Base-by-base conservation (phyloP, 2,888 invertebrate species). In the Caradrina clavipalpis region DNA sequence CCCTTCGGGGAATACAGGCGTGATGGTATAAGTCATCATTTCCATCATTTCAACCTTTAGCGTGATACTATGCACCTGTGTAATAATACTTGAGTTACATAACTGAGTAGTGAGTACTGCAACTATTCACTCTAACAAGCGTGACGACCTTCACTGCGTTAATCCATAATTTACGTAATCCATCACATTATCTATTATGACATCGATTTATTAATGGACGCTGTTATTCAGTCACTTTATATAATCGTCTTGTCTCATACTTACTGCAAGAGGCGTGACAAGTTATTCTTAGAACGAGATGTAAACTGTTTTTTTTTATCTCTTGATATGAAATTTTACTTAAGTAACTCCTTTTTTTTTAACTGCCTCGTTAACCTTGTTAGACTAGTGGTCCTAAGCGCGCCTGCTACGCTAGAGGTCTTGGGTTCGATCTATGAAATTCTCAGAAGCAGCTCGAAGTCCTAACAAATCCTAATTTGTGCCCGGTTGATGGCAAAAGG, bases 141-240 rank as follows among this genome's bases (percentile, higher is more conserved):
- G 15, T 22, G 10, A 39, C 19, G 39, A 39, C 39, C n/a, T 53
- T 35, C 13, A 35, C 7, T 45, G n/a, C 42, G n/a, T 22, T 21
- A 31, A 61, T 61, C 8, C n/a, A n/a, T 6, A 11, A 13, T 31
- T 62, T 17, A 49, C 21, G 11, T 54, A 22, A 72, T 71, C 15
- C 11, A 21, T 60, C 8, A 39, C 8, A 13, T 31, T 2, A 19
- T 21, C 17, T 50, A 26, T 50, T 42, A 50, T 50, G 13, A n/a
- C 8, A 31, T 57, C 21, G 11, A 7, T 39, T 17, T 26, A 39
- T 19, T 6, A 45, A 19, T 17, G 13, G 0, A 49, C 26, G 49
- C 10, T 13, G 11, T 69, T 51, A 39, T 54, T 62, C 13, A 22
- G 10, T 42, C 17, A 31, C 42, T 54, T 26, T 13, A 55, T 50